phyloP scores from a whole-genome alignment of 2,797 vertebrate genomes.

The Sebastes goodei region DNA sequence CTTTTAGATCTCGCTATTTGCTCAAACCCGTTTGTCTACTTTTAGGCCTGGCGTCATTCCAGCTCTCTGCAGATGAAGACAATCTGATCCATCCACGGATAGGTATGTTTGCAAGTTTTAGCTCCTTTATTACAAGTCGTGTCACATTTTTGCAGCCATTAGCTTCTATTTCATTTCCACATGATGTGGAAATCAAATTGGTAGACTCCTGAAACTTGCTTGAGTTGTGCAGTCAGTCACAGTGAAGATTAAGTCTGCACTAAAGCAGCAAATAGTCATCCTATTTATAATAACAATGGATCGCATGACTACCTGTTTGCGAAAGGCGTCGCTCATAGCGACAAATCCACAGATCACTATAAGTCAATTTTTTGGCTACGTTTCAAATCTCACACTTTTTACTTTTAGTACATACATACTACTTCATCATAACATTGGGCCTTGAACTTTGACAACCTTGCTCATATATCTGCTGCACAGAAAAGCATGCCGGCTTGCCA shows the following conservation, averaged over 20 bases:
- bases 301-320: background rate
- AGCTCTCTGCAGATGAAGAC: background rate
- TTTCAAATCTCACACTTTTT: too few species aligned
- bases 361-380: background rate
- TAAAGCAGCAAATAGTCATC: background rate
- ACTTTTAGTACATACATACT: too few species aligned
- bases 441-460: too few species aligned
- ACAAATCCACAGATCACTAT: background rate
- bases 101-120: background rate
- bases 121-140: background rate
- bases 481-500: too few species aligned
- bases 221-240: background rate
- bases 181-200: background rate
- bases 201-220: background rate
- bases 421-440: too few species aligned
- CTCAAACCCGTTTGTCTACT: constrained; percentile 29
- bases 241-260: background rate
- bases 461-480: too few species aligned
- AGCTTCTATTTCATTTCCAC: background rate
- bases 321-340: background rate
- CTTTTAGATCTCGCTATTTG: constrained; percentile 29
- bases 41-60: background rate
- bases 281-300: too few species aligned
- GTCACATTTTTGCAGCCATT: background rate
- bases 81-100: background rate